Evolutionary conservation across 2,888 invertebrate genomes (phyloP).

Genomic region (Trachelus troglodyta): DNA sequence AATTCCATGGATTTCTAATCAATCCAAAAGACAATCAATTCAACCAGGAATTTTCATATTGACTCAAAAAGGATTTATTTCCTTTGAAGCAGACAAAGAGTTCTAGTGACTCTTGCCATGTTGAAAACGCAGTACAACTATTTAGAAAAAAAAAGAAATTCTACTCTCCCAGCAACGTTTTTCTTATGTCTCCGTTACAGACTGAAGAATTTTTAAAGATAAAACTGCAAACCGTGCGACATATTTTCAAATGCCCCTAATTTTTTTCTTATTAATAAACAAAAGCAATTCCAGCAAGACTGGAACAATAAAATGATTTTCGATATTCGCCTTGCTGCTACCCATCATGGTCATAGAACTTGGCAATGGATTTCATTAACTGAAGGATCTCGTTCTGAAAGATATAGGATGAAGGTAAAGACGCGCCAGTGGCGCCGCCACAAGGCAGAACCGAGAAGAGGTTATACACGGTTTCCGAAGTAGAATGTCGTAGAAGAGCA

Average conservation of each 20-base stretch:
- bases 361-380: conserved; percentile 51
- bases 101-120: neutral
- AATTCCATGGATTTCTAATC: neutral
- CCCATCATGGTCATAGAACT: conserved; percentile 31
- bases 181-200: neutral
- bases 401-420: neutral
- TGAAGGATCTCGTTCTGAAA: conserved; percentile 36
- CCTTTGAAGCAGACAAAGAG: neutral
- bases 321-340: conserved; percentile 29
- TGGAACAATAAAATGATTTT: conserved; percentile 26
- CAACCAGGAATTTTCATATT: neutral
- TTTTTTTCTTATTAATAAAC: neutral
- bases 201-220: neutral
- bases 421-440: neutral
- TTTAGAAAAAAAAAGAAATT: neutral
- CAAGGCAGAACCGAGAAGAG: neutral
- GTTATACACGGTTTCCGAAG: neutral
- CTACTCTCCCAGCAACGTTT: neutral
- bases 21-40: neutral
- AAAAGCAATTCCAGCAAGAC: neutral
- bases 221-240: neutral
- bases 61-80: neutral
- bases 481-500: neutral
- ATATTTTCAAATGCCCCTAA: neutral
- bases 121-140: neutral